A percentile compares a stretch with the other conserved stretches of the same genome.
These are phyloP conservation scores for Phyllotreta striolata DNA, from an alignment of 2,888 invertebrate genomes.

Conservation along the genomic window DNA sequence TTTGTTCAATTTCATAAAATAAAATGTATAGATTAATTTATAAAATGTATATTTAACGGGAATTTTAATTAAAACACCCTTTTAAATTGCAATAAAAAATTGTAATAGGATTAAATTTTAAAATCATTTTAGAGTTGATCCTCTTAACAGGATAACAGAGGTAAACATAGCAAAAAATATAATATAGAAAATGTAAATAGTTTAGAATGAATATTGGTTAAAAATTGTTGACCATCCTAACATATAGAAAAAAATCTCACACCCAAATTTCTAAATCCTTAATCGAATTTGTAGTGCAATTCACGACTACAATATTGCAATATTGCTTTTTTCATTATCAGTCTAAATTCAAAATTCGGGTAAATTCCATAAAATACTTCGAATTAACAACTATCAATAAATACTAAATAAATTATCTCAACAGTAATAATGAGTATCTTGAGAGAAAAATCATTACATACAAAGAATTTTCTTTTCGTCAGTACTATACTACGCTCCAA, in stretches of 20 bases:
- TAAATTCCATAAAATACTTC: slow-evolving; percentile 53
- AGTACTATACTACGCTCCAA: slow-evolving; percentile 45
- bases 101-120: neutral
- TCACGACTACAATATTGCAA: slow-evolving; percentile 55
- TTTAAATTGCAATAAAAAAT: no score
- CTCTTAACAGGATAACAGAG: neutral
- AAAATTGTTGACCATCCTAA: neutral
- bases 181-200: no score
- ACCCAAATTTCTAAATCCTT: slow-evolving; percentile 44
- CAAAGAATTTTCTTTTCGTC: slow-evolving; percentile 40
- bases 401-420: slow-evolving; percentile 51
- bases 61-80: no score
- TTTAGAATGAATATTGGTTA: neutral
- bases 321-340: slow-evolving; percentile 54
- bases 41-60: neutral
- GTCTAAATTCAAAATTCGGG: slow-evolving; percentile 60
- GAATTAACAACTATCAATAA: slow-evolving; percentile 47
- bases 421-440: slow-evolving; percentile 55
- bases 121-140: slow-evolving; percentile 1
- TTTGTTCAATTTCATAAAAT: neutral
- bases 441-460: slow-evolving; percentile 46
- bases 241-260: slow-evolving; percentile 21
- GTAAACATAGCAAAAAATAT: neutral
- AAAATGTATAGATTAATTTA: neutral
- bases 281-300: slow-evolving; percentile 42